Evolutionary conservation across 2,113 vertebrate genomes (phyloP), one percentile per base, ranked within the genome.

Genomic region (Serinus canaria): DNA sequence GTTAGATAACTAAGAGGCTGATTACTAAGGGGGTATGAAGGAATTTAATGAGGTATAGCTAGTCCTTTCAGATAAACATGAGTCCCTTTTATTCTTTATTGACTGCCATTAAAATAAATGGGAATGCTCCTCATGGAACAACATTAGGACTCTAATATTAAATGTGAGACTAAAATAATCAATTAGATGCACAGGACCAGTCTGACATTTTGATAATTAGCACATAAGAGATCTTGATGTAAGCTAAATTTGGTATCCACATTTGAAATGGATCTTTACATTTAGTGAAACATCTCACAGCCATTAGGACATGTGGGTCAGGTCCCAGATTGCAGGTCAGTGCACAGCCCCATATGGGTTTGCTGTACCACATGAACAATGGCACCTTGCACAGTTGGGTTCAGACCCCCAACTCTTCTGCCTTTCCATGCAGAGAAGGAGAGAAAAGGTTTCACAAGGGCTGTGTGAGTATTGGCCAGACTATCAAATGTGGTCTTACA

Each of bases 301-400:
- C 27, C 10, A 2, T 72, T 49, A 41, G 56, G 64, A 94, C 0
- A 0, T 27, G 30, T 27, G 30, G 7, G 9, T 44, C 35, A 59
- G n/a, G 37, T 73, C 31, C 56, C 76, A 47, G 31, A 58, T 12
- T 72, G 3, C 33, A 30, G 28, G 12, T 59, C 62, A 66, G 0
- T 39, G 50, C 35, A 6, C 12, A 31, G 25, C 7, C 47, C 41
- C 9, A 0, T 33, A 1, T 31, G 31, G 16, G 8, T 59, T 76
- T 83, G 33, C 44, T 74, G 3, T 9, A 6, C 53, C 1, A 0
- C 23, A n/a, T 69, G 23, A 25, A 19, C 28, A 60, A 23, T 44
- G 53, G 14, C 46, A 46, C 15, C 10, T 44, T 50, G 46, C 50
- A 62, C 41, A 30, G 10, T n/a, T 8, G 50, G 35, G 9, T 80